Conservation (phyloP, 2,888 invertebrate species). For the Rhaphigaster nebulosa region DNA sequence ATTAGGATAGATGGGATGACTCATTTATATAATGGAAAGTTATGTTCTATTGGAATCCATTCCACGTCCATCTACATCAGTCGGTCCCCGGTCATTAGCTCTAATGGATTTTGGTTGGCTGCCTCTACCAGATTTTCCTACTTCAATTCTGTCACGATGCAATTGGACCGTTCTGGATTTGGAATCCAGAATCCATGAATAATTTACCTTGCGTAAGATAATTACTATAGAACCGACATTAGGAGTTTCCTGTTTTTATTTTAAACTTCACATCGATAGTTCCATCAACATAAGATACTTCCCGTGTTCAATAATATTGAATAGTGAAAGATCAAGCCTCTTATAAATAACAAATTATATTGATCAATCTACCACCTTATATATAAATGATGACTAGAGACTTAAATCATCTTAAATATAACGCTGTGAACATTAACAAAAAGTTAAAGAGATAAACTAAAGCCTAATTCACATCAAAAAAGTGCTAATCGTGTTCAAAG, state of each 20-base stretch:
- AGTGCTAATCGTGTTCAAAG: background rate
- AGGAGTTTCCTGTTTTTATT: background rate
- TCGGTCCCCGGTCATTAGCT: background rate
- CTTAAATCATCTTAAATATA: no score
- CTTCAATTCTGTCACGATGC: background rate
- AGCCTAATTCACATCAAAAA: no score
- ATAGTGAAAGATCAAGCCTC: no score
- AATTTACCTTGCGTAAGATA: background rate
- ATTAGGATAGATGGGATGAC: background rate
- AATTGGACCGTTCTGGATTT: background rate
- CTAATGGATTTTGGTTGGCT: background rate
- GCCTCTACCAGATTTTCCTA: background rate
- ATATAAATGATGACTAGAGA: no score
- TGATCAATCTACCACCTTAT: no score
- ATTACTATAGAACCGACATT: background rate
- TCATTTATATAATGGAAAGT: slow-evolving; percentile 31
- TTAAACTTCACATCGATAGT: background rate
- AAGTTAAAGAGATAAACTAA: no score
- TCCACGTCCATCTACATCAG: background rate
- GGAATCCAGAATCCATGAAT: background rate
- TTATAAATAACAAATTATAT: no score
- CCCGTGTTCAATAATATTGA: no score
- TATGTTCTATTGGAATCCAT: background rate
- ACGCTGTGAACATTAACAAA: no score
- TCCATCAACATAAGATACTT: no score